These are phyloP conservation scores for Pangasius larnaudii DNA, from an alignment of 2,797 vertebrate species.

Conservation along the genomic window DNA sequence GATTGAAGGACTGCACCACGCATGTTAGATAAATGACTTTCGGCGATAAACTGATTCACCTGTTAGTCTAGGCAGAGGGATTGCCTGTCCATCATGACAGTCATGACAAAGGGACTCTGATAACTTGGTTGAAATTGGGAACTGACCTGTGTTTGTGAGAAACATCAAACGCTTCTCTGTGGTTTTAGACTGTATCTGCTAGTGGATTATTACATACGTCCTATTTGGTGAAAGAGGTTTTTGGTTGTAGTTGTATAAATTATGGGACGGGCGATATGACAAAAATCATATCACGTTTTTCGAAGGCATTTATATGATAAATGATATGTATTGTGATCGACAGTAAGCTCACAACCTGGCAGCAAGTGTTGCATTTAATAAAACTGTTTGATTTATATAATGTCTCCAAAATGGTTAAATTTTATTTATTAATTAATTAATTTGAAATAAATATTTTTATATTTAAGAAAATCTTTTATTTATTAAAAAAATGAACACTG, in stretches of 20 bases:
- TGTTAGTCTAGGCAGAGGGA: slow-evolving; percentile 83
- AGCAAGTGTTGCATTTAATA: neutral
- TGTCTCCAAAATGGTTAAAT: no score
- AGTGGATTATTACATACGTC: neutral
- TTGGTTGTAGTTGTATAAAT: neutral
- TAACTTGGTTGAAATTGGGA: slow-evolving; percentile 74
- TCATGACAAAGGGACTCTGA: slow-evolving; percentile 55
- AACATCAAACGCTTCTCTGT: neutral
- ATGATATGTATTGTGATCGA: neutral
- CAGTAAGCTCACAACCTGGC: neutral
- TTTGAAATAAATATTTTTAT: no score
- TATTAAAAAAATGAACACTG: no score
- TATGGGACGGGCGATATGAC: neutral
- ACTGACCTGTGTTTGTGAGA: slow-evolving; percentile 33
- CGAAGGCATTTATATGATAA: neutral
- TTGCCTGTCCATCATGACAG: slow-evolving; percentile 77
- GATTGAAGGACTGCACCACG: slow-evolving; percentile 40
- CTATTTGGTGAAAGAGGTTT: neutral
- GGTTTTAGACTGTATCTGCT: neutral
- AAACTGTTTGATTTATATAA: neutral
- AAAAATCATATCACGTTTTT: neutral
- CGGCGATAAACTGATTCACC: slow-evolving; percentile 85
- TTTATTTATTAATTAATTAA: no score
- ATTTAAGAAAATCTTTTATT: no score
- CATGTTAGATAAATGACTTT: slow-evolving; percentile 78